Base-by-base conservation (phyloP, 2,888 invertebrate species). In the Ganaspis brasiliensis region DNA sequence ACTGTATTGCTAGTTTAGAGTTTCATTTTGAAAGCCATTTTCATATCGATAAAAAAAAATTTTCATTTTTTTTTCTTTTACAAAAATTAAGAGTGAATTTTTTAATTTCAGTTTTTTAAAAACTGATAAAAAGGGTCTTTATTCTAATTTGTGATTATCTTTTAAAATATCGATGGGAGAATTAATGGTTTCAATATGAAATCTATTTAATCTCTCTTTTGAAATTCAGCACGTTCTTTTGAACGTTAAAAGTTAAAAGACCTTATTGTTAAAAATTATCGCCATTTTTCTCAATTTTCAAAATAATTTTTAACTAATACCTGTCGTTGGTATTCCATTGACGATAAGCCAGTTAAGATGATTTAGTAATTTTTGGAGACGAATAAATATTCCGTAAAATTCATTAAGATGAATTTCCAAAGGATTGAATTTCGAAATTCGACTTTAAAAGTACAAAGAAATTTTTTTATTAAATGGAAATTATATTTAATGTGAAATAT, bases 321-420 rank as follows among this genome's bases (percentile, higher is more conserved):
- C 14, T 40, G 21, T 67, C 40, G 21, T 37, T 63, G 19, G 14
- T 21, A 8, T 40, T 21, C 40, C 40, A 26, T 45, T n/a, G 24
- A 56, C 52, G 35, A 72, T 35, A 56, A 31, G 52, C 12, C 72
- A 56, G 52, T 72, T 72, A 35, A 24, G 31, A 56, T 72, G 31
- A 31, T 72, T 52, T 72, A 31, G 19, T 37, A 21, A 49, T 72
- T 72, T 19, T 19, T 55, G n/a, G n/a, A n/a, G n/a, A n/a, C n/a
- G n/a, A n/a, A n/a, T n/a, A n/a, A n/a, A n/a, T n/a, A n/a, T n/a
- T n/a, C n/a, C n/a, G n/a, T n/a, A n/a, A n/a, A n/a, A n/a, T n/a
- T n/a, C n/a, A n/a, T n/a, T n/a, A n/a, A n/a, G n/a, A n/a, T n/a
- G n/a, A n/a, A n/a, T n/a, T n/a, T n/a, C n/a, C n/a, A n/a, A n/a